These are phyloP conservation scores for Drosophila gunungcola DNA, from an alignment of 1,140 invertebrate genomes.

Conservation along the genomic window DNA sequence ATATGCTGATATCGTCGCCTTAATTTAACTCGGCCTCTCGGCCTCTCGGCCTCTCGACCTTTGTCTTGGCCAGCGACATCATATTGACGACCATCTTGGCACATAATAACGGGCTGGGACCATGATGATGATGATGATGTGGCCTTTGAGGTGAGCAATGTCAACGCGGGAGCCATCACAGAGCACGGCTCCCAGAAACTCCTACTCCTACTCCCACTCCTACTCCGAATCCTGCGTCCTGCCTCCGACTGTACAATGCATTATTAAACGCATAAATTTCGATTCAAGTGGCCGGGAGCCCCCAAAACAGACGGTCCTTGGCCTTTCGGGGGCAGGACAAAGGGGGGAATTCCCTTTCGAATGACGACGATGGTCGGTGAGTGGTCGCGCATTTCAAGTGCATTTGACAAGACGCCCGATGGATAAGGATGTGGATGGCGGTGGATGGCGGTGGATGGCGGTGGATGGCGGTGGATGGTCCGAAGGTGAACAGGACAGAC, in stretches of 20 bases:
- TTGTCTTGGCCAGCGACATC: conserved; percentile 43
- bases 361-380: conserved; percentile 25
- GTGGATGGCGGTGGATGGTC: neutral
- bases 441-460: too few species aligned
- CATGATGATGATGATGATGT: conserved; percentile 22
- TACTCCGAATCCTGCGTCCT: neutral
- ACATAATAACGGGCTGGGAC: conserved; percentile 63
- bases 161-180: conserved; percentile 31
- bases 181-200: conserved; percentile 2
- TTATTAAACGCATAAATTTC: conserved; percentile 63
- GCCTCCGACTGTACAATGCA: conserved; percentile 38
- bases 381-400: conserved; percentile 57
- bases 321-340: neutral
- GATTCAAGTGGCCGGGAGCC: conserved; percentile 31
- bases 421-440: too few species aligned
- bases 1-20: conserved; percentile 75
- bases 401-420: conserved; percentile 58
- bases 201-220: neutral
- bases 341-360: conserved; percentile 6
- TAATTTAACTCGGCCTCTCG: conserved; percentile 18
- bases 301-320: conserved; percentile 13
- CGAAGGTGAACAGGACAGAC: conserved; percentile 3
- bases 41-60: conserved; percentile 4
- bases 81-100: conserved; percentile 77
- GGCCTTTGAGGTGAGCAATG: conserved; percentile 51